Conservation (phyloP, 2,113 vertebrate species). For the Megaceryle torquata region DNA sequence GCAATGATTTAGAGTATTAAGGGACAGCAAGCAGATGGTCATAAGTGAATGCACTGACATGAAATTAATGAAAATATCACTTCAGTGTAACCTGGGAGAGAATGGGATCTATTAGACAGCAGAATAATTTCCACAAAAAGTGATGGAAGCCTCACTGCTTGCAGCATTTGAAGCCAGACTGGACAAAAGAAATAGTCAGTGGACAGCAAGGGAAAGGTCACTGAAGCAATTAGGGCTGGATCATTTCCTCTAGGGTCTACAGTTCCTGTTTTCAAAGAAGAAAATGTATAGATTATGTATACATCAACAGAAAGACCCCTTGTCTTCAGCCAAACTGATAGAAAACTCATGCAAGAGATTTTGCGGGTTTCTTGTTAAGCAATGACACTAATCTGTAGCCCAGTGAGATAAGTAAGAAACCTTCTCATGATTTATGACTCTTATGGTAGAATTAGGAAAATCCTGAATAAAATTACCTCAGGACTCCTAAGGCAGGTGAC, state of each 20-base stretch:
- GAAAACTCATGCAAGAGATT: background rate
- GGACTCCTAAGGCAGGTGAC: background rate
- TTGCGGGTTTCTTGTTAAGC: background rate
- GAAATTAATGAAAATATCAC: slow-evolving; percentile 43
- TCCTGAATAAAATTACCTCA: background rate
- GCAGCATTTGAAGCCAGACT: background rate
- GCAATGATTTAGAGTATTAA: slow-evolving; percentile 16
- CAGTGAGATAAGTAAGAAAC: background rate
- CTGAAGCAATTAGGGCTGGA: background rate
- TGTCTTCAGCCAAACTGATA: background rate
- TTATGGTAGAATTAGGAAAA: background rate
- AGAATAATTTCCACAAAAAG: background rate
- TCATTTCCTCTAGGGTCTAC: background rate
- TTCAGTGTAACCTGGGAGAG: background rate
- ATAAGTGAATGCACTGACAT: background rate
- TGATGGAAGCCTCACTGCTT: background rate
- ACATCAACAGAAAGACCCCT: background rate
- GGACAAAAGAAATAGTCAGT: background rate
- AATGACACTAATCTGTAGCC: background rate
- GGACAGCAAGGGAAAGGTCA: background rate
- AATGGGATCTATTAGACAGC: background rate
- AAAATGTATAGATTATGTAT: background rate
- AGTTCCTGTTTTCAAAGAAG: background rate
- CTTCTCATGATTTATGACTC: background rate
- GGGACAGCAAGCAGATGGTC: slow-evolving; percentile 44